Evolutionary conservation across 64 coral and sea anemone species (phyloP), one percentile per base, ranked within the genome.

Genomic region (Dendrophyllia cribrosa): DNA sequence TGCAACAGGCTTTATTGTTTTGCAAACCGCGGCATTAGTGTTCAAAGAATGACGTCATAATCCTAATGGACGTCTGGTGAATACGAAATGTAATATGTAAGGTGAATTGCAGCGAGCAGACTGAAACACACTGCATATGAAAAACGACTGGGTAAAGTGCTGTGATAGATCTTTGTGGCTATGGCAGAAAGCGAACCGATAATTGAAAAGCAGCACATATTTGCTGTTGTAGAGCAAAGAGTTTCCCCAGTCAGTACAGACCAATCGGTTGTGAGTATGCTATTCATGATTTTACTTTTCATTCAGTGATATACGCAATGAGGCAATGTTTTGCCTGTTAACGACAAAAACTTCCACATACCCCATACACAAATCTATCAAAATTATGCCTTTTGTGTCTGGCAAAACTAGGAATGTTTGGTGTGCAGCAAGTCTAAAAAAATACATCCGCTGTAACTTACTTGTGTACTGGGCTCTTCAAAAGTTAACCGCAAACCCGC

Each of bases 1-100:
- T 5, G 13, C 61, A 17, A 58, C 2, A 58, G 55, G 55, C 17
- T 20, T 8, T 5, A 2, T 64, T 64, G 6, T 64, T 14, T 8
- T 64, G 5, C 19, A 64, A 56, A 12, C 53, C 1, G 12, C 1
- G 3, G 43, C 70, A 73, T 4, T 16, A 43, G 15, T 47, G 65
- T 19, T 67, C n/a, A 67, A 50, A 26, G 17, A 45, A 24, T 51
- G 60, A 84, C 80, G 80, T 84, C 59, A 84, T 45, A 84, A 84
- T 67, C 80, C 46, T 66, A 84, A 84, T 84, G n/a, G 34, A 43
- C 59, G 19, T 19, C 60, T 55, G 44, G 44, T 73, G 11, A 73
- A 73, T 14, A 46, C 17, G n/a, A 13, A 56, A 58, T 56, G 49
- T 11, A 56, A 19, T 65, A n/a, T 3, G 14, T 46, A 73, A 45